Base-by-base conservation (phyloP, 2,888 invertebrate species). In the Zygaena filipendulae region DNA sequence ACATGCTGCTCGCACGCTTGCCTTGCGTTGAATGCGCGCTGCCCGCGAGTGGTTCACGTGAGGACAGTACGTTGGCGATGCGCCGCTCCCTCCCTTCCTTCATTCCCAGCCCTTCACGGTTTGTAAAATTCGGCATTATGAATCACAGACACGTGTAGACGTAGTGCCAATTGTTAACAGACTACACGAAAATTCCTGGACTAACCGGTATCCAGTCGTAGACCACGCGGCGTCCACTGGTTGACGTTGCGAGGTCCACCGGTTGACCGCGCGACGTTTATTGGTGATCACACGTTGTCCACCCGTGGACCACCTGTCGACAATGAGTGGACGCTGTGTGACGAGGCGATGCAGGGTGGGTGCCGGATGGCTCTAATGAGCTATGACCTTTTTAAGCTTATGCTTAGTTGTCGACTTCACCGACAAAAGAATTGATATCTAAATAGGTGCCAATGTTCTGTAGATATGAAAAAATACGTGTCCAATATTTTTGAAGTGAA, bases 291-390 rank as follows among this genome's bases (percentile, higher is more conserved):
- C 28, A 18, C 28, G 30, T 27, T 23, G 31, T 29, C 32, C 32
- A 32, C 23, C 28, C 35, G 26, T 35, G 26, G 30, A 27, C 32
- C 35, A 29, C 30, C 30, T 30, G 25, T 30, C 25, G 25, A 32
- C 30, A 29, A 33, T 33, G 28, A 33, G 32, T 30, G 28, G 30
- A 33, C 33, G 32, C 30, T 27, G 28, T 13, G 26, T 19, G 30
- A 21, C 13, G 27, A 30, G 23, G 23, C 24, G 24, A 22, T 27
- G 29, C 25, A 10, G 24, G 25, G 14, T 8, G 24, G 26, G 31
- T 27, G 16, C 13, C 13, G 23, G 13, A 8, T 13, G 23, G 23
- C 23, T 23, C 13, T 13, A 13, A 13, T 23, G 23, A 23, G 23
- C 23, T 23, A 9, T 23, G 23, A 23, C 23, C 23, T 13, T 23